These are phyloP conservation scores for Patagioenas fasciata DNA, from an alignment of 2,113 vertebrate species.

Conservation along the genomic window DNA sequence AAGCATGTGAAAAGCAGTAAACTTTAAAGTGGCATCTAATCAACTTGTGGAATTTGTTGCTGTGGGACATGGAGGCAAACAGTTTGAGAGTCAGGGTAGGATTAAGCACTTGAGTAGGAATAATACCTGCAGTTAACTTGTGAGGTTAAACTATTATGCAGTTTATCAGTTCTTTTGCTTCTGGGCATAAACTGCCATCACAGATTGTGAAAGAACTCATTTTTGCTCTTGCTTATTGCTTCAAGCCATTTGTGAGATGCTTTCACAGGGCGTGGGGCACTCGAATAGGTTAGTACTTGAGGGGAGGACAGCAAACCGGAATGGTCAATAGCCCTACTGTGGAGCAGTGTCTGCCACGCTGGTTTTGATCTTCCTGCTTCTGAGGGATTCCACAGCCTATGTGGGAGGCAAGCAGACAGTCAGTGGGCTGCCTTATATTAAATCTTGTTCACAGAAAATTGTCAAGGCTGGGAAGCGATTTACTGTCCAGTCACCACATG, in stretches of 20 bases:
- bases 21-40: constrained; percentile 35
- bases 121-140: constrained; percentile 50
- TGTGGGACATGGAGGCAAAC: constrained; percentile 41
- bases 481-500: not conserved
- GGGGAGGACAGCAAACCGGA: not conserved
- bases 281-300: not conserved
- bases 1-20: constrained; percentile 20
- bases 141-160: constrained; percentile 38
- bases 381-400: not conserved
- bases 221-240: not conserved
- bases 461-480: not conserved
- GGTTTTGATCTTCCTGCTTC: not conserved
- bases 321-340: not conserved
- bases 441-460: not conserved
- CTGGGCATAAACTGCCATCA: constrained; percentile 54
- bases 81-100: not conserved
- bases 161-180: constrained; percentile 55
- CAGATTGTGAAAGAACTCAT: not conserved
- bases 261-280: constrained; percentile 47
- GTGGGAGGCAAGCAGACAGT: not conserved
- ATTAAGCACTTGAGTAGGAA: constrained; percentile 49
- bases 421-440: not conserved
- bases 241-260: not conserved
- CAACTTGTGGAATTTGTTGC: constrained; percentile 51
- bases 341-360: not conserved